Conservation (phyloP, 1,140 invertebrate genomes). For the Maniola jurtina region DNA sequence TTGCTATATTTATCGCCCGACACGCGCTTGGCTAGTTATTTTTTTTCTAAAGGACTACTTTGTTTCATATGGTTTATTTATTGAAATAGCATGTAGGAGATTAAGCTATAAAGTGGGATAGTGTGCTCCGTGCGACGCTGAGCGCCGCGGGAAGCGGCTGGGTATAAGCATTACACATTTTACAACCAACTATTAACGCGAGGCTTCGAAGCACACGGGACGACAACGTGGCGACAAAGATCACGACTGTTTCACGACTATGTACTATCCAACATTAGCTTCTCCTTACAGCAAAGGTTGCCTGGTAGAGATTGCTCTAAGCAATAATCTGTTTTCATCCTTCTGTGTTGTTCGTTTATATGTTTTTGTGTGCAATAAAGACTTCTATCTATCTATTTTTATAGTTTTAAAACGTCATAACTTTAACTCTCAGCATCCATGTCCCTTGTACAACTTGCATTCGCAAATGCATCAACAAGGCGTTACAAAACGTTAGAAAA, state of each 20-base stretch:
- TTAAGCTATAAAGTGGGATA: slow-evolving; percentile 70
- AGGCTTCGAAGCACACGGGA: slow-evolving; percentile 21
- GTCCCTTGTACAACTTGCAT: too few relatives aligned
- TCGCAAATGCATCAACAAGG: too few relatives aligned
- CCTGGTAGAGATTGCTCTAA: too few relatives aligned
- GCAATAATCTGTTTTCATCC: too few relatives aligned
- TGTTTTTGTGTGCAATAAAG: too few relatives aligned
- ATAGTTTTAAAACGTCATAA: not conserved
- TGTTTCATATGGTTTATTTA: slow-evolving; percentile 65
- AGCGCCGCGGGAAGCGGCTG: slow-evolving; percentile 57
- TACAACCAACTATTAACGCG: slow-evolving; percentile 61
- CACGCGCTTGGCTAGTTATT: not conserved
- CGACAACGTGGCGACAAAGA: not conserved
- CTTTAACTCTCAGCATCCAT: too few relatives aligned
- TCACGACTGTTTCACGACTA: not conserved
- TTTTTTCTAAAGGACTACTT: slow-evolving; percentile 46
- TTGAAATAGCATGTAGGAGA: slow-evolving; percentile 68
- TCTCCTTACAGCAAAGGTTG: too few relatives aligned
- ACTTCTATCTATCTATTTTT: too few relatives aligned
- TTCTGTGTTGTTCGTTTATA: too few relatives aligned
- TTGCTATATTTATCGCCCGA: not conserved
- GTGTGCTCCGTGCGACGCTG: slow-evolving; percentile 55
- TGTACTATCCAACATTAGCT: too few relatives aligned
- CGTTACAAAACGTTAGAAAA: too few relatives aligned
- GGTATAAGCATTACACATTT: slow-evolving; percentile 57